These are phyloP conservation scores for Thinocorus orbignyianus DNA, from an alignment of 2,113 vertebrate genomes.

Conservation along the genomic window DNA sequence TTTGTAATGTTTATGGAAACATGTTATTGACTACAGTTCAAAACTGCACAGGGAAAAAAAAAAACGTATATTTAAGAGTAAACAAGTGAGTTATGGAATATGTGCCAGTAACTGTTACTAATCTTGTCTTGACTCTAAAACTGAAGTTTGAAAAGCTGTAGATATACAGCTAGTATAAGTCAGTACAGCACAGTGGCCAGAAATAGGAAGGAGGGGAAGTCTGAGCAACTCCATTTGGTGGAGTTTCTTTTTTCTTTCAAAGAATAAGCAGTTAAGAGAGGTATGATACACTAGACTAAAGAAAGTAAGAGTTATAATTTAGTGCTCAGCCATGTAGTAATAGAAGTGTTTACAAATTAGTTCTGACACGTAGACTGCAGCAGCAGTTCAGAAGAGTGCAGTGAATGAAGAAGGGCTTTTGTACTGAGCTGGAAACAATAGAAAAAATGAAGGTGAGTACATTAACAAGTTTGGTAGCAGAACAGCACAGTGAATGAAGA, in stretches of 20 bases:
- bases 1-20: not conserved
- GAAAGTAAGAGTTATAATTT: not conserved
- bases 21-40: not conserved
- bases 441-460: not conserved
- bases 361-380: not conserved
- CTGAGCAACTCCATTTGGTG: not conserved
- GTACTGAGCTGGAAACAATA: not conserved
- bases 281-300: not conserved
- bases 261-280: not conserved
- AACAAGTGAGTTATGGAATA: not conserved
- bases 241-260: not conserved
- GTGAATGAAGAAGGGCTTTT: not conserved
- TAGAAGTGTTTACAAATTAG: not conserved
- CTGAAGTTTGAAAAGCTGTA: not conserved
- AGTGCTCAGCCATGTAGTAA: not conserved
- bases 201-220: not conserved
- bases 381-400: not conserved
- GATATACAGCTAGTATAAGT: not conserved
- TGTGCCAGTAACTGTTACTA: not conserved
- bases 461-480: not conserved
- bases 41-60: not conserved
- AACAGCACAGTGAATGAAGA: not conserved
- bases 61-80: not conserved
- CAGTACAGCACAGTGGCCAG: not conserved
- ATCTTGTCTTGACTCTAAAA: not conserved